phyloP scores from a whole-genome alignment of 2,797 vertebrate species.

The Meriones psammophilus region DNA sequence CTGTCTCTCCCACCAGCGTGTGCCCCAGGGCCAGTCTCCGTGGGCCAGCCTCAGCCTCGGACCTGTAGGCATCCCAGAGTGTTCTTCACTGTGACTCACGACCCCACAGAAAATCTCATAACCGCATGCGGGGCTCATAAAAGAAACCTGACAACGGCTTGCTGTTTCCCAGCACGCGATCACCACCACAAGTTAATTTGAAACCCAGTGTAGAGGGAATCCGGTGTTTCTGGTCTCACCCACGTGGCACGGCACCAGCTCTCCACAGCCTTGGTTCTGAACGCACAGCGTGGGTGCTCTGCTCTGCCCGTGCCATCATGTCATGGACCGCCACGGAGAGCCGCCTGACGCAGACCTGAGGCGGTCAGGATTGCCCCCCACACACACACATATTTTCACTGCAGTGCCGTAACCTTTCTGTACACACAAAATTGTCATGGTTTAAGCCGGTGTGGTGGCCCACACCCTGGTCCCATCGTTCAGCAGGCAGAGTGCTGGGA shows the following conservation, averaged over 20 bases:
- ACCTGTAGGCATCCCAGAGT: neutral
- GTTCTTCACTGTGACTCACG: neutral
- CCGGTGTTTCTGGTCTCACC: neutral
- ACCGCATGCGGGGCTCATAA: no score
- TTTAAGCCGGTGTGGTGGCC: neutral
- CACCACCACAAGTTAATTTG: neutral
- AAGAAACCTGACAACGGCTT: no score
- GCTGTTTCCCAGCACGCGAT: neutral
- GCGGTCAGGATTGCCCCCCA: no score
- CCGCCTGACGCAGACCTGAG: neutral
- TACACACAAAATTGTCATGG: neutral
- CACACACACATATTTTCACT: no score
- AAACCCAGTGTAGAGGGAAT: neutral
- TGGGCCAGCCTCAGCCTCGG: accelerated
- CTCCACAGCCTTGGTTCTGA: no score
- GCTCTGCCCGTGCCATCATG: neutral
- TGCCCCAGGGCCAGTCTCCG: neutral
- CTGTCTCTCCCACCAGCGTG: neutral
- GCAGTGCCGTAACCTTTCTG: neutral
- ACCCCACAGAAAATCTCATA: neutral
- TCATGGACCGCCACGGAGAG: neutral
- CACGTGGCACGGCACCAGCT: accelerated
- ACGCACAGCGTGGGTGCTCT: no score
- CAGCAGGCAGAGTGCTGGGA: neutral
- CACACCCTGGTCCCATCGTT: neutral